Evolutionary conservation across 92 coral and sea anemone genomes (phyloP).

Genomic region (Parazoanthus swiftii): DNA sequence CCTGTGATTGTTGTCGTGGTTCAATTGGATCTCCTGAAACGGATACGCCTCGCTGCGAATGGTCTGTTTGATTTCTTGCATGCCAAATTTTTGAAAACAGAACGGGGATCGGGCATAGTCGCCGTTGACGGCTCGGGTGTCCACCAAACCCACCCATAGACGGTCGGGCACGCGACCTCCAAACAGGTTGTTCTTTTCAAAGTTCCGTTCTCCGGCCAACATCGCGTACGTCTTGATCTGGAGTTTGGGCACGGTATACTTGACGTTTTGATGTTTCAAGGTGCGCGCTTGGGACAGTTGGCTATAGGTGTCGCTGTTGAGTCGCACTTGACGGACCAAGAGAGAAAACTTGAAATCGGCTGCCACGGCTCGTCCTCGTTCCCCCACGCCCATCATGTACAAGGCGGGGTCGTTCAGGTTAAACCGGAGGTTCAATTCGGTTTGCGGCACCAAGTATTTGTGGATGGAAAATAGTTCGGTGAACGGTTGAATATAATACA

Average conservation of each 20-base stretch:
- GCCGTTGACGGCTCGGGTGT: conserved; percentile 1
- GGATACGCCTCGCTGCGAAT: neutral
- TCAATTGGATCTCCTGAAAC: neutral
- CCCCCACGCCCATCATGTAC: conserved; percentile 1
- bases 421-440: no score
- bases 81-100: neutral
- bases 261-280: neutral
- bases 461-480: no score
- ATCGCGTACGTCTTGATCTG: conserved; percentile 2
- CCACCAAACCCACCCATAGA: conserved; percentile 11
- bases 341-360: conserved; percentile 13
- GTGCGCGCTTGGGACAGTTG: conserved; percentile 1
- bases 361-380: conserved; percentile 8
- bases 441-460: no score
- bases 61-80: neutral
- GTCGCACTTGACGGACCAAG: conserved; percentile 2
- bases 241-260: conserved; percentile 9
- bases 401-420: conserved; percentile 1
- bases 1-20: conserved; percentile 4
- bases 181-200: neutral
- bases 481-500: no score
- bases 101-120: neutral
- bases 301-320: conserved; percentile 15
- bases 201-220: neutral
- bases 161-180: conserved; percentile 17